Evolutionary conservation across 2,888 invertebrate genomes (phyloP).

Genomic region (Polylopha cassiicola): DNA sequence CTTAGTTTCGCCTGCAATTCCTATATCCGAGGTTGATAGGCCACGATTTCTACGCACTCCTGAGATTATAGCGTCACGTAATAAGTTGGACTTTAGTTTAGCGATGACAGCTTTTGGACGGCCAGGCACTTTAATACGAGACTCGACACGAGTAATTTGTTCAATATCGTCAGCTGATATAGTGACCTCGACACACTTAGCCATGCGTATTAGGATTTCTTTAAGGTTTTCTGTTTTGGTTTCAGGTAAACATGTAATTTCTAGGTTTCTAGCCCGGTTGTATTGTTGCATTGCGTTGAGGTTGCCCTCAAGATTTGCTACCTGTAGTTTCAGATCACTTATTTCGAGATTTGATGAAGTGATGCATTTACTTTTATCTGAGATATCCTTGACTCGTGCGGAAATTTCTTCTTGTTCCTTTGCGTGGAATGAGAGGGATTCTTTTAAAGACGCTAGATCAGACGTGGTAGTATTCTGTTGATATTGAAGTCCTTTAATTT

Average conservation of each 20-base stretch:
- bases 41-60: background rate
- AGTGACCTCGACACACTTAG: background rate
- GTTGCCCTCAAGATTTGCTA: no score
- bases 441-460: no score
- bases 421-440: no score
- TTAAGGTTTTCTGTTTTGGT: background rate
- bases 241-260: constrained; percentile 1
- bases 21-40: background rate
- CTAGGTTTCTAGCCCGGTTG: background rate
- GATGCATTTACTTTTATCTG: no score
- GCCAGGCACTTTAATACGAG: background rate
- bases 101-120: background rate
- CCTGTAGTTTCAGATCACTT: no score
- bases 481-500: no score
- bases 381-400: no score
- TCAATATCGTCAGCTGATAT: background rate
- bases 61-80: background rate
- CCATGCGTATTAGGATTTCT: background rate
- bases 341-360: no score
- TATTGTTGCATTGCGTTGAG: constrained; percentile 6
- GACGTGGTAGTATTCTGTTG: no score
- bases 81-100: background rate
- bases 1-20: background rate
- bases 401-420: no score
- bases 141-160: constrained; percentile 1